phyloP scores from a whole-genome alignment of 2,888 invertebrate genomes.

The Pyrgus malvae region DNA sequence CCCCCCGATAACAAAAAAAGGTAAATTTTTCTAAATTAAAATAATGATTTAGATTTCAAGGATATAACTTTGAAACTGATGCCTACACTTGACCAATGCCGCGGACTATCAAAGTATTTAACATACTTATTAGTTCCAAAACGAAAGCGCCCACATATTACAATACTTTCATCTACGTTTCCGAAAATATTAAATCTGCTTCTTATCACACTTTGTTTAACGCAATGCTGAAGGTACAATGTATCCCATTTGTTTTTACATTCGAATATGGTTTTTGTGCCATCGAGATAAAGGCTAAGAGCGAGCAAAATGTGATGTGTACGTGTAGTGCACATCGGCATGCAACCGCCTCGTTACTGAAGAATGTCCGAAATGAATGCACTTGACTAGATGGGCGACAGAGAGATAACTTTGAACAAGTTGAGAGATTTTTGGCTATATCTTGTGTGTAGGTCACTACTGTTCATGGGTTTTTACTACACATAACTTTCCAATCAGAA shows the following conservation, averaged over 20 bases:
- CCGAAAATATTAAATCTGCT: not conserved
- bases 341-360: conserved; percentile 52
- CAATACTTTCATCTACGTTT: not conserved
- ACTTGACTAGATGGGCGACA: not conserved
- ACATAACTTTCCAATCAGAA: too few relatives aligned
- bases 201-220: conserved; percentile 13
- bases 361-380: conserved; percentile 55
- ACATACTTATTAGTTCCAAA: too few relatives aligned
- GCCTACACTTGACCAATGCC: too few relatives aligned
- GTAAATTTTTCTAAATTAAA: too few relatives aligned
- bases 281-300: conserved; percentile 35
- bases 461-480: too few relatives aligned
- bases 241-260: conserved; percentile 29
- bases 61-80: too few relatives aligned
- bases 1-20: too few relatives aligned
- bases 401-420: not conserved
- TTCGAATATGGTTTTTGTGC: conserved; percentile 39
- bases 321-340: conserved; percentile 38
- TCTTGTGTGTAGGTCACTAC: too few relatives aligned
- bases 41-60: too few relatives aligned
- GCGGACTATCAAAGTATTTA: too few relatives aligned
- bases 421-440: too few relatives aligned
- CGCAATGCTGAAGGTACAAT: conserved; percentile 9
- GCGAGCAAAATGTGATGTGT: conserved; percentile 33
- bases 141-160: not conserved